These are phyloP conservation scores for Parotia lawesii DNA, from an alignment of 2,113 vertebrate genomes.

Conservation along the genomic window DNA sequence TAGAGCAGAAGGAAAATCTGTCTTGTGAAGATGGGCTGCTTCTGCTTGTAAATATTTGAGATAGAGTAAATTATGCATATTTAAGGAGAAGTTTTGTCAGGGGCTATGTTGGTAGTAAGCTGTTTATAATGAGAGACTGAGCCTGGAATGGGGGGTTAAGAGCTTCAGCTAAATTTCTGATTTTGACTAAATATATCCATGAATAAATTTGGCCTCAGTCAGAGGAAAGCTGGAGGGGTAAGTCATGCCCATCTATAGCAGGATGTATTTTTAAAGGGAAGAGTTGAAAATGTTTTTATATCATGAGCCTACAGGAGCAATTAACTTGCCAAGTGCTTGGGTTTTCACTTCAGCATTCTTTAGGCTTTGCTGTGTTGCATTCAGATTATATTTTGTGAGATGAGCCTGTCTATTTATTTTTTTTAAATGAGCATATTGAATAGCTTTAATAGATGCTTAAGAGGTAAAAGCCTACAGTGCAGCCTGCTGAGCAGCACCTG, in stretches of 20 bases:
- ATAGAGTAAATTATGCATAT: constrained; percentile 63
- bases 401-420: neutral
- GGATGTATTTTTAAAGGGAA: neutral
- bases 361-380: constrained; percentile 6
- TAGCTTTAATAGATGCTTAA: neutral
- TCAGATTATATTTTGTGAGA: constrained; percentile 12
- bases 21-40: constrained; percentile 64
- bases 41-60: constrained; percentile 76
- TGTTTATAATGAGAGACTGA: neutral
- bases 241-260: neutral
- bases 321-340: neutral
- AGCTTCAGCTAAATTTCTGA: neutral
- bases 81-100: constrained; percentile 34
- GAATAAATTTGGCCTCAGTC: neutral
- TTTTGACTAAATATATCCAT: neutral
- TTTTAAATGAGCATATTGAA: neutral
- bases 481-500: neutral
- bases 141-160: neutral
- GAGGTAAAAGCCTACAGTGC: neutral
- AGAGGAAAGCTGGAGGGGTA: neutral
- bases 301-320: constrained; percentile 19
- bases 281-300: constrained; percentile 22
- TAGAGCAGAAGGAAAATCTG: constrained; percentile 68
- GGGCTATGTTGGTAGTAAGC: neutral
- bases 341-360: constrained; percentile 33